Evolutionary conservation across 1,140 invertebrate species (phyloP).

Genomic region (Drosophila punjabiensis): DNA sequence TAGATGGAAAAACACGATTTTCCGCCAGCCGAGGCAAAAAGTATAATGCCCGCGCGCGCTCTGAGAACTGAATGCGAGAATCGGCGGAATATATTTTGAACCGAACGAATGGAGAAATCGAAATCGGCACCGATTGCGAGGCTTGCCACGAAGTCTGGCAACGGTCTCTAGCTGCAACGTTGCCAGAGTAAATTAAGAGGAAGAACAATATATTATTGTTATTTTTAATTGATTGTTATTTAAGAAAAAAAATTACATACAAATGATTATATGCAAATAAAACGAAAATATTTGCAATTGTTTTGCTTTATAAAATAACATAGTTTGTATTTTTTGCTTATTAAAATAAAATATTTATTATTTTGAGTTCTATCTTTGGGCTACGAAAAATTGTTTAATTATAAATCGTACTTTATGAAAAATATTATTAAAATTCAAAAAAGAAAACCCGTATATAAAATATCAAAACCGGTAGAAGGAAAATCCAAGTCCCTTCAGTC

Average conservation of each 20-base stretch:
- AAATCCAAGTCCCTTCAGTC: background rate
- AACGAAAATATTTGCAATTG: slow-evolving; percentile 3
- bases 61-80: slow-evolving; percentile 56
- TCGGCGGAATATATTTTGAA: slow-evolving; percentile 56
- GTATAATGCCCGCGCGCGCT: slow-evolving; percentile 25
- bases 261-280: background rate
- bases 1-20: slow-evolving; percentile 22
- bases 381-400: background rate
- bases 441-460: background rate
- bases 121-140: slow-evolving; percentile 29
- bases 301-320: background rate
- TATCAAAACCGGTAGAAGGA: background rate
- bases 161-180: too few relatives aligned
- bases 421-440: background rate
- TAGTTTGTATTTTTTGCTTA: background rate
- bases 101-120: slow-evolving; percentile 8
- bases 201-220: too few relatives aligned
- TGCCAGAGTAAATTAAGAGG: too few relatives aligned
- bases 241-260: too few relatives aligned
- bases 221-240: too few relatives aligned
- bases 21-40: slow-evolving; percentile 6
- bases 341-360: background rate
- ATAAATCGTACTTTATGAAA: background rate
- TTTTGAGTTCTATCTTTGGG: background rate
- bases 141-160: background rate